Evolutionary conservation across 2,113 vertebrate genomes (phyloP), one percentile per base, ranked within the genome.

Genomic region (Sardina pilchardus): DNA sequence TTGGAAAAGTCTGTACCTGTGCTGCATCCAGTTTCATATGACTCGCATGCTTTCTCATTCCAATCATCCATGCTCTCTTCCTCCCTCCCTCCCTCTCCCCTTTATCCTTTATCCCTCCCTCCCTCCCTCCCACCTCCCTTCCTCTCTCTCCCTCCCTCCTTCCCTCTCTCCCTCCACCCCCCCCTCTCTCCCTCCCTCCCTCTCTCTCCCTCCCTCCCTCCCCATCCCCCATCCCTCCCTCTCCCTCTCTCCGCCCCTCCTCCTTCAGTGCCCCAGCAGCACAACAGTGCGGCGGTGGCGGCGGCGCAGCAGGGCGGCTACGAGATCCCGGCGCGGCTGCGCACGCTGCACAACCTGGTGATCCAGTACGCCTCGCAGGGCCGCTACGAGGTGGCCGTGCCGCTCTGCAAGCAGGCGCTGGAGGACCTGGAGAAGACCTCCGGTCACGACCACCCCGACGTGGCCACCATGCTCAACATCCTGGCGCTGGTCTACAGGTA

Each of bases 381-480:
- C n/a, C 96, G 96, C 87, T 97, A 97, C 0, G 97, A 97, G 88
- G 96, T 97, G 82, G 97, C 97, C 0, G 96, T 97, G 86, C 96
- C 96, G 0, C 95, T 97, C 84, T 97, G 96, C 92, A 97, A 97
- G 91, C 97, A 97, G 89, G 96, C 96, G 0, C 91, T 97, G 86
- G 97, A 97, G 84, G 96, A 97, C 88, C 92, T 97, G 92, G 96
- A 97, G 92, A 96, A 96, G 87, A 97, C 96, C 0, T 96, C 96
- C 0, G 96, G 96, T 85, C 96, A 95, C 0, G 96, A 96, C 86
- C 96, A 97, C 88, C 96, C 96, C 2, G 96, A 97, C n/a, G 96
- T 97, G 7, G 96, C 96, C 19, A 97, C 96, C 82, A 97, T 97
- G 96, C 95, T 97, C 86, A 97, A 97, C 89, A 97, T 97, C 87